A percentile compares a stretch with the other conserved stretches of the same genome.
phyloP scores from a whole-genome alignment of 2,113 vertebrate species.

The Oncorhynchus nerka region DNA sequence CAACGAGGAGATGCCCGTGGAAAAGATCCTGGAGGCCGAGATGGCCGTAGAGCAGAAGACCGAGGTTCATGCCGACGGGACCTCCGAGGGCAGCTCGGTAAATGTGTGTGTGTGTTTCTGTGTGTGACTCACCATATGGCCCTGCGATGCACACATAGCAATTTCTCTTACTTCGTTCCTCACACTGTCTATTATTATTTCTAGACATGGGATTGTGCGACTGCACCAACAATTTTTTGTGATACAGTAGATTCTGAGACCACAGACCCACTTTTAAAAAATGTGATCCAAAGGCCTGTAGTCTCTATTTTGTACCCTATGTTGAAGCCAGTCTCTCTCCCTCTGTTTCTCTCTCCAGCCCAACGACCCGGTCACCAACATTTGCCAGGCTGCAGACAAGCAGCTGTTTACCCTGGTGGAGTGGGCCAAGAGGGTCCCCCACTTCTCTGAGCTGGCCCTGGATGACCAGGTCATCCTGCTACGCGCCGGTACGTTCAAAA shows the following conservation, averaged over 20 bases:
- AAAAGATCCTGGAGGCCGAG: constrained; percentile 91
- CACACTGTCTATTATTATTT: too few species aligned
- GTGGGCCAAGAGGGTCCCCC: constrained; percentile 92
- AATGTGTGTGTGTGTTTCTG: constrained; percentile 47
- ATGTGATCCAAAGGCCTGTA: background rate
- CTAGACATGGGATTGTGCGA: too few species aligned
- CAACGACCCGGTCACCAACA: constrained; percentile 92
- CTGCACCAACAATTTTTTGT: too few species aligned
- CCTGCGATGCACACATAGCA: background rate
- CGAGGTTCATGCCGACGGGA: constrained; percentile 84
- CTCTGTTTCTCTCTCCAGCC: constrained; percentile 68
- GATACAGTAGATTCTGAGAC: too few species aligned
- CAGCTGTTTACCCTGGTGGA: constrained; percentile 94
- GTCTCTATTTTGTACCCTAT: too few species aligned
- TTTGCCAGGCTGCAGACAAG: constrained; percentile 93
- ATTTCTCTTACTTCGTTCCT: too few species aligned
- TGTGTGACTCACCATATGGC: too few species aligned
- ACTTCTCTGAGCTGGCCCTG: constrained; percentile 87
- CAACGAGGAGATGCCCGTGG: constrained; percentile 92
- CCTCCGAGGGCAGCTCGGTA: constrained; percentile 82
- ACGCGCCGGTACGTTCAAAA: constrained; percentile 78
- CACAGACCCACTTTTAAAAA: too few species aligned
- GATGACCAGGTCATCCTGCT: constrained; percentile 93
- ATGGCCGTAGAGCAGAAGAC: constrained; percentile 91
- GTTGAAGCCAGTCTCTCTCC: background rate